Conservation (phyloP, 1,140 invertebrate genomes). For the Bombus ignitus region DNA sequence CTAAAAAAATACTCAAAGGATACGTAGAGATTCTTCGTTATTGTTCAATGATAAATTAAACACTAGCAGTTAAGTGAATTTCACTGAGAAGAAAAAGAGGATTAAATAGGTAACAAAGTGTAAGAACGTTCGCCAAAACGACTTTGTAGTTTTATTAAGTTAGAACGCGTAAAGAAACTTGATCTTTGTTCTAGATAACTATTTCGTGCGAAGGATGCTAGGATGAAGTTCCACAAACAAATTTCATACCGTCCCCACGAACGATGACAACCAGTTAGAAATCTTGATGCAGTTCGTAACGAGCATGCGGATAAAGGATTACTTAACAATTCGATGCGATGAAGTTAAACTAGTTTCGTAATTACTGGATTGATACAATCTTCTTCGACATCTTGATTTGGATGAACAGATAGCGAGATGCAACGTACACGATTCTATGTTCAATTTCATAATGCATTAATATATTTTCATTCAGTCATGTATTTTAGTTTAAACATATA, state of each 20-base stretch:
- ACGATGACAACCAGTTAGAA: neutral
- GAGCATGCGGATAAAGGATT: neutral
- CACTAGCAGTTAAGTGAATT: neutral
- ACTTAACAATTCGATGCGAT: neutral
- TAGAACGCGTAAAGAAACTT: neutral
- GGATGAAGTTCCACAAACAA: neutral
- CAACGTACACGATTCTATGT: neutral
- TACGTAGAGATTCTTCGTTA: too few relatives aligned
- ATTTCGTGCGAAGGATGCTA: neutral
- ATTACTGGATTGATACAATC: neutral
- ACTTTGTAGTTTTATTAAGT: neutral
- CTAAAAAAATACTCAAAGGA: neutral
- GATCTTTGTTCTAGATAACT: neutral
- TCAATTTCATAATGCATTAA: neutral
- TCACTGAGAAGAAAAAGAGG: neutral
- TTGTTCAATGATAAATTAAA: neutral
- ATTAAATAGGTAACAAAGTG: neutral
- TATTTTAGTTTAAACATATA: neutral
- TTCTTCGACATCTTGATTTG: neutral
- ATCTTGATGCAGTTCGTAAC: neutral
- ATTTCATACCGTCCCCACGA: neutral
- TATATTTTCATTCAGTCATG: neutral
- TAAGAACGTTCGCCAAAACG: neutral
- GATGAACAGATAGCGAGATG: neutral
- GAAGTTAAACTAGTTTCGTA: neutral